Evolutionary conservation across 2,888 invertebrate genomes (phyloP), one percentile per base, ranked within the genome.

Genomic region (Tachina lurida): DNA sequence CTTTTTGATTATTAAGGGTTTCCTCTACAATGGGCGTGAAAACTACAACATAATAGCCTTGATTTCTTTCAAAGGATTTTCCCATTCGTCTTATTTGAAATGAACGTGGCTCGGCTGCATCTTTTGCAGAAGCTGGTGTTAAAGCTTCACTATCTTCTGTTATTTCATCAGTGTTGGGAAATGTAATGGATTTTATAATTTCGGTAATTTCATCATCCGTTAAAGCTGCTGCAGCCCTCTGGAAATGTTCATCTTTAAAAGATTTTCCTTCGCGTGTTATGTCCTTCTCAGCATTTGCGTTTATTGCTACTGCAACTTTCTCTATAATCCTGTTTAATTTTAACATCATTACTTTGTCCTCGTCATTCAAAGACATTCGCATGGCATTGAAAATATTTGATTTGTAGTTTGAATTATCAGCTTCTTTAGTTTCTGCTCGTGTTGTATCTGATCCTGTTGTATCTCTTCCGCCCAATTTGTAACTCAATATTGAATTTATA

Each of bases 161-260:
- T 12, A 87, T 84, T 4, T 85, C 85, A 10, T 86, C 75, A 0
- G 75, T 17, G 1, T 83, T 12, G 2, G 82, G n/a, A 52, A 87
- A 77, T 45, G 89, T 77, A 43, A 89, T 88, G 31, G 87, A 84
- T 81, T 88, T 87, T 9, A 89, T 43, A 3, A 89, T 85, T 67
- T 88, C 87, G 0, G 73, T 81, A 10, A 88, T 87, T 54, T 88
- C 88, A 10, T 86, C 87, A 52, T 89, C 88, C 1, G 83, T 88
- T 13, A 88, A 79, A 12, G 83, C 75, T 22, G 67, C 86, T 1
- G 83, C 84, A 12, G 70, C 80, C 62, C 62, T 77, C 47, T 41
- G 77, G 10, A 81, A 60, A 10, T 39, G 17, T 17, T 60, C 84
- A 39, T 85, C 84, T 19, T 74, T 74, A 15, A 83, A 58, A 3